Percentiles rank a stretch among this genome's conserved stretches.
phyloP scores from a whole-genome alignment of 2,888 invertebrate species.

The Cantharis rufa region DNA sequence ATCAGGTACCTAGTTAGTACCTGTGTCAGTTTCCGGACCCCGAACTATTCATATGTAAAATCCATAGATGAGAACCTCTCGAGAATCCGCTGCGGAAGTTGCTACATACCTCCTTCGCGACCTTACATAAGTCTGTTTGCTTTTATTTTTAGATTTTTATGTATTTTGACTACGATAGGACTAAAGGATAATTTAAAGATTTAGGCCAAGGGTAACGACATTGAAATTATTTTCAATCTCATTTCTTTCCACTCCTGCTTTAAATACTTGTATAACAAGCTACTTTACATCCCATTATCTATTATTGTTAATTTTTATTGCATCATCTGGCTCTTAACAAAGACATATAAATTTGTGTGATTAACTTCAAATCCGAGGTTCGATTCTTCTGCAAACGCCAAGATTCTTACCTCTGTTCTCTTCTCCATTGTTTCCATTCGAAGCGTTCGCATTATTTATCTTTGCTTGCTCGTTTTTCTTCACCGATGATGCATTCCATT shows the following conservation, averaged over 20 bases:
- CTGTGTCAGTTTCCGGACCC: conserved; percentile 25
- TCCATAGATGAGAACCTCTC: neutral
- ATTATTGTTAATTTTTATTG: neutral
- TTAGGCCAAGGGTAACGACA: conserved; percentile 8
- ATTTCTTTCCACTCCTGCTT: neutral
- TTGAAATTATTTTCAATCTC: conserved; percentile 1
- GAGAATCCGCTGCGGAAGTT: conserved; percentile 21
- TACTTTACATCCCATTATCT: neutral
- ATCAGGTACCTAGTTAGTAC: conserved; percentile 25
- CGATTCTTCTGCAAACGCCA: neutral
- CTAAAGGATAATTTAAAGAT: conserved; percentile 3
- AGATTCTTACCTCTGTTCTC: neutral
- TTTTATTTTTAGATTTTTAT: conserved; percentile 18
- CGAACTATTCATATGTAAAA: neutral
- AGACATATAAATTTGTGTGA: neutral
- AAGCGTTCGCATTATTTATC: neutral
- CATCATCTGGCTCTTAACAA: neutral
- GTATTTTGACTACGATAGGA: conserved; percentile 1
- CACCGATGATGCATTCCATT: neutral
- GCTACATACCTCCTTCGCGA: conserved; percentile 13
- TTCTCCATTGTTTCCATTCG: neutral
- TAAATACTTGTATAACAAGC: neutral
- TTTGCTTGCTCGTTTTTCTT: neutral
- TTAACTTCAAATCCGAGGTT: neutral
- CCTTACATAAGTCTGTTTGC: conserved; percentile 1